Evolutionary conservation across 2,113 vertebrate genomes (phyloP).

Genomic region (Pimephales promelas): DNA sequence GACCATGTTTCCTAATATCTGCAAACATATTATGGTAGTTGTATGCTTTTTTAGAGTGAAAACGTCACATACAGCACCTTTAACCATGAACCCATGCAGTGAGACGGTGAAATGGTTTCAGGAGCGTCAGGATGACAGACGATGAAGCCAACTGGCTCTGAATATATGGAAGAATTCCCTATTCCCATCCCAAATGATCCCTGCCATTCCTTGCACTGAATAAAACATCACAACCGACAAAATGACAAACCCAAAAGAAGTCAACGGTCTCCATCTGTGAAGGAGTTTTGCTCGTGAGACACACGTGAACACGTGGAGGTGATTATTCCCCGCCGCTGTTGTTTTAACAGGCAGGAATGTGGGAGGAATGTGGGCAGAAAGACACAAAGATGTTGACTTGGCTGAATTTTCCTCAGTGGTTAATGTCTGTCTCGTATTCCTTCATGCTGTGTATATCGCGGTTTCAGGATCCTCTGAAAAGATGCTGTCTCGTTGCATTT

Average conservation of each 20-base stretch:
- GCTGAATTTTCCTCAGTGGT: constrained; percentile 32
- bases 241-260: neutral
- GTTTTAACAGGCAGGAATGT: constrained; percentile 61
- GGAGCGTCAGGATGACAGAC: constrained; percentile 22
- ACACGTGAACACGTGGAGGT: constrained; percentile 63
- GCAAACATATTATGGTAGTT: too few species aligned
- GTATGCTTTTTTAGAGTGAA: too few species aligned
- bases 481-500: constrained; percentile 21
- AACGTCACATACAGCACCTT: too few species aligned
- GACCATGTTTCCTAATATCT: too few species aligned
- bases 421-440: constrained; percentile 8
- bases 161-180: neutral
- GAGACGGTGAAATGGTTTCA: neutral
- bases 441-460: constrained; percentile 1
- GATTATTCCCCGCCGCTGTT: constrained; percentile 65
- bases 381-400: constrained; percentile 41
- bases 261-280: neutral
- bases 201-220: neutral
- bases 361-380: constrained; percentile 57
- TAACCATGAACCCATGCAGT: neutral
- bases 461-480: constrained; percentile 14
- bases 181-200: neutral
- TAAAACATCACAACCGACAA: constrained; percentile 19
- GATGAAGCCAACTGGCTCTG: neutral
- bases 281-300: neutral